Conservation (phyloP, 2,888 invertebrate species). For the Orgyia antiqua region DNA sequence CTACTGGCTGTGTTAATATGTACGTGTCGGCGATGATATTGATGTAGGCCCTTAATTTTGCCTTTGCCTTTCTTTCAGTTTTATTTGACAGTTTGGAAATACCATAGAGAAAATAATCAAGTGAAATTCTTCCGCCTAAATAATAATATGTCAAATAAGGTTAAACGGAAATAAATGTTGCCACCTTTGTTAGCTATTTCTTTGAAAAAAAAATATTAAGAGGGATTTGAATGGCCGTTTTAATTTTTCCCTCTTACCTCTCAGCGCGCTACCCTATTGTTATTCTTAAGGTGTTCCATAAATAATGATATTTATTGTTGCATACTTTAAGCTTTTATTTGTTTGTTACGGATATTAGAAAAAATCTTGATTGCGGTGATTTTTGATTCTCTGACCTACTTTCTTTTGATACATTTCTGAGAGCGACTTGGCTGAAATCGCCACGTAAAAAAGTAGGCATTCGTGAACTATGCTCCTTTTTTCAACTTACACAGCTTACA, state of each 20-base stretch:
- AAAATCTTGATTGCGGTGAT: neutral
- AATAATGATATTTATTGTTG: slow-evolving; percentile 6
- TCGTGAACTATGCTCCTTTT: too few species aligned
- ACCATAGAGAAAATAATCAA: slow-evolving; percentile 16
- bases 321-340: neutral
- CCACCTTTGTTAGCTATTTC: slow-evolving; percentile 9
- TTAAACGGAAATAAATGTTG: slow-evolving; percentile 19
- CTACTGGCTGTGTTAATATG: too few species aligned
- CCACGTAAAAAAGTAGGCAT: too few species aligned
- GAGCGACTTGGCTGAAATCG: too few species aligned
- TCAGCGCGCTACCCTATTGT: slow-evolving; percentile 7
- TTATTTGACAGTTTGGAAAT: slow-evolving; percentile 11
- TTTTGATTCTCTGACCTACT: neutral
- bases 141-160: slow-evolving; percentile 23
- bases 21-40: too few species aligned
- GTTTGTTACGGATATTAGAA: neutral
- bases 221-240: slow-evolving; percentile 4
- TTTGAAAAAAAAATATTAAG: slow-evolving; percentile 8
- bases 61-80: slow-evolving; percentile 13
- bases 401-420: neutral
- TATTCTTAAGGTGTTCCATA: slow-evolving; percentile 6
- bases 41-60: too few species aligned
- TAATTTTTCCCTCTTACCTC: slow-evolving; percentile 7
- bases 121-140: slow-evolving; percentile 7
- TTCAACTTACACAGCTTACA: too few species aligned